Evolutionary conservation across 2,113 vertebrate genomes (phyloP), one percentile per base, ranked within the genome.

Genomic region (Perccottus glenii): DNA sequence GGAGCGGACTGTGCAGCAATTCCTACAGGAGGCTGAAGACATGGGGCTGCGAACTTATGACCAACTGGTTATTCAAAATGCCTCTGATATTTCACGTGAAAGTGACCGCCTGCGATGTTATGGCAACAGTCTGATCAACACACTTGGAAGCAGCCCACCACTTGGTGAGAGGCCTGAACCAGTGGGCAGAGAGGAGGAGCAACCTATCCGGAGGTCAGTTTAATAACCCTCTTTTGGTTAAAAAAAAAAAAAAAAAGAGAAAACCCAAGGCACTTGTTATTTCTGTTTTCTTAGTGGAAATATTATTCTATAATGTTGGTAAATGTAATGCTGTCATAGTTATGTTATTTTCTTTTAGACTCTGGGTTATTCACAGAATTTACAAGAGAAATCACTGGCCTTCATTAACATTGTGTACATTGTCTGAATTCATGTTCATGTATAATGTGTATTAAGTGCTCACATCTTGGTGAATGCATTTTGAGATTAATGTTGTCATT

Each of bases 61-160:
- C 52, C 92, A 93, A 67, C 78, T 99, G 88, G 96, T 98, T 75
- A 94, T 97, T 67, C 97, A 98, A 80, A 99, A 98, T 4, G 96
- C 96, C 3, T 92, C 94, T 0, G 96, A 99, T 87, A 97, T 98
- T 0, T 93, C 96, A 9, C 89, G 94, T 8, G 96, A 98, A 67
- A 96, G 94, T 0, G 95, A 98, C 84, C 92, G 95, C 14, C 88
- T 94, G 62, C 92, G 94, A 44, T 91, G 90, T 11, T 93, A 96
- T 73, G 84, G 89, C 75, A 88, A 63, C 72, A 36, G 66, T 57
- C 51, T 77, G 35, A 47, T 79, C 48, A 81, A 27, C 55, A 64
- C 53, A 11, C 50, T 77, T 58, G 74, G 89, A 82, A 91, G 74
- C 1, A 59, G 87, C 47, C 73, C 89, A n/a, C 90, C 89, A 1